Evolutionary conservation across 2,888 invertebrate species (phyloP).

Genomic region (Incurvaria masculella): DNA sequence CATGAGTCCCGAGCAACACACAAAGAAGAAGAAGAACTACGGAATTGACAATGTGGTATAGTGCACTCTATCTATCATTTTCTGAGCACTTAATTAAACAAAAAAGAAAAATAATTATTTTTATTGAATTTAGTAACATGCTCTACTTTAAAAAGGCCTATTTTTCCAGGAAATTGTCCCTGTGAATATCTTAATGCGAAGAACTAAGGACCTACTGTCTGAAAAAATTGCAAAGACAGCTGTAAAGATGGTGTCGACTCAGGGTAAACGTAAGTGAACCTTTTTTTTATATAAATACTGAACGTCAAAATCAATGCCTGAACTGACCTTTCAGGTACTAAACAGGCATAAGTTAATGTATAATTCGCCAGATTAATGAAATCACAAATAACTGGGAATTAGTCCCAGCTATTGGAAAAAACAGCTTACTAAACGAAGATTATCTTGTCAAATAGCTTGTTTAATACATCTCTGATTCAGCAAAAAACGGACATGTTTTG

Average conservation of each 20-base stretch:
- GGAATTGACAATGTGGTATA: conserved; percentile 34
- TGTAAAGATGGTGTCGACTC: conserved; percentile 58
- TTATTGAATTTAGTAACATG: too few species aligned
- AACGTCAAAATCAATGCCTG: too few species aligned
- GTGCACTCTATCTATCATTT: conserved; percentile 13
- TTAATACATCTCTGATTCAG: too few species aligned
- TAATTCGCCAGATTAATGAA: too few species aligned
- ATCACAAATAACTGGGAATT: too few species aligned
- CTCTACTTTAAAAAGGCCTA: not conserved
- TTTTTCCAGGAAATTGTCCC: conserved; percentile 56
- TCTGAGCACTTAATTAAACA: not conserved
- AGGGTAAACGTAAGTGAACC: conserved; percentile 58
- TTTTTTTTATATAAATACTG: conserved; percentile 4
- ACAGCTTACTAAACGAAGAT: too few species aligned
- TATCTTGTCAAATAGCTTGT: too few species aligned
- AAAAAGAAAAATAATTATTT: not conserved
- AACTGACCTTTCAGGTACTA: too few species aligned
- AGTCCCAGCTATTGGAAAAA: too few species aligned
- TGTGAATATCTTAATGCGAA: conserved; percentile 59
- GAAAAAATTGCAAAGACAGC: conserved; percentile 53
- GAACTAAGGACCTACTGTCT: conserved; percentile 55
- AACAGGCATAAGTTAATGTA: too few species aligned
- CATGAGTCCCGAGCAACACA: conserved; percentile 36
- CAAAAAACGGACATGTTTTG: too few species aligned
- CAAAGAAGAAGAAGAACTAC: conserved; percentile 43